phyloP scores from a whole-genome alignment of 2,113 vertebrate species.

The Macaca nemestrina region DNA sequence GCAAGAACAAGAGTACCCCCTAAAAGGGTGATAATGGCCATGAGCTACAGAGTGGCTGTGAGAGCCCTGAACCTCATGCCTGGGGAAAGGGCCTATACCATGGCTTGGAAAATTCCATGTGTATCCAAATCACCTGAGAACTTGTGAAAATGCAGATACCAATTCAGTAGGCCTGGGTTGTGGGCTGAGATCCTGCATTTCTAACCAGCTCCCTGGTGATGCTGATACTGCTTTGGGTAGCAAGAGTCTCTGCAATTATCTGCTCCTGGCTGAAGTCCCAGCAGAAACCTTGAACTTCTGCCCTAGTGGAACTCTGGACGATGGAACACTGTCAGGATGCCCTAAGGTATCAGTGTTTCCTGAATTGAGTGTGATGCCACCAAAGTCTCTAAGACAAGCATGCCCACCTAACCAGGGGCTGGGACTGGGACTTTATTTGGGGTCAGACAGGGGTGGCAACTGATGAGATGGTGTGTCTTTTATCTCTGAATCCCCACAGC shows the following conservation, averaged over 20 bases:
- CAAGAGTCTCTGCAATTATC: not conserved
- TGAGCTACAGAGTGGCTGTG: fast-evolving
- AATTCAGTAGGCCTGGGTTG: not conserved
- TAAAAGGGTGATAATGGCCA: not conserved
- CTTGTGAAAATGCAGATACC: not conserved
- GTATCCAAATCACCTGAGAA: no score
- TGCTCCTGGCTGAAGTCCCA: not conserved
- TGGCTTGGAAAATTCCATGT: no score
- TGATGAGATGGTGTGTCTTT: not conserved
- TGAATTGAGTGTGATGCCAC: not conserved
- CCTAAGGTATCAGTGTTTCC: not conserved
- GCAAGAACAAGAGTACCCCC: not conserved
- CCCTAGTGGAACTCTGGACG: not conserved
- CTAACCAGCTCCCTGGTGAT: not conserved
- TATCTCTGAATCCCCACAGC: not conserved
- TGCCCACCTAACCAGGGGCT: not conserved
- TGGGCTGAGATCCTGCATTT: not conserved
- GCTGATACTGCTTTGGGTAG: not conserved
- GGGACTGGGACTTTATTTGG: not conserved
- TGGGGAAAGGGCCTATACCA: not conserved
- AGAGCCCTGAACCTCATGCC: not conserved
- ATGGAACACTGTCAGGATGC: not conserved
- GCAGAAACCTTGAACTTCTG: not conserved
- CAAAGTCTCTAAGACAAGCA: not conserved
- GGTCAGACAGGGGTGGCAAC: fast-evolving